Percentiles rank a stretch among this genome's conserved stretches.
These are phyloP conservation scores for Diadegma fenestrale DNA, from an alignment of 2,888 invertebrate genomes.

Conservation along the genomic window DNA sequence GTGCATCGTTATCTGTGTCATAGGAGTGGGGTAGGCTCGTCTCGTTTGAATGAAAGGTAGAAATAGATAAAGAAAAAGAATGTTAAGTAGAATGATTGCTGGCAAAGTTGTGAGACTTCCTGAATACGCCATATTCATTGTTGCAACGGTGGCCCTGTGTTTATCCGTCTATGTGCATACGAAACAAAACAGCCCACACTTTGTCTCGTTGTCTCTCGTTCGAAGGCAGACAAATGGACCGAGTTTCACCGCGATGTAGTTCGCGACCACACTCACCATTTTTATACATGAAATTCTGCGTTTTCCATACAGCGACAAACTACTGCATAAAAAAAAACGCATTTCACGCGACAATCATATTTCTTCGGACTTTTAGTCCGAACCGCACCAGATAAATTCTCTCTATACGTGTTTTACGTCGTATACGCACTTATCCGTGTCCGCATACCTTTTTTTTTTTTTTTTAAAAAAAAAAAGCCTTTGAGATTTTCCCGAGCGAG, in stretches of 20 bases:
- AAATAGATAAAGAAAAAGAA: conserved; percentile 42
- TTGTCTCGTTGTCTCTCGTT: conserved; percentile 62
- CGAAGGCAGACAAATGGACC: conserved; percentile 65
- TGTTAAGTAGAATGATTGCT: conserved; percentile 60
- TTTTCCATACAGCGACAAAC: background rate
- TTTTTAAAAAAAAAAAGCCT: conserved; percentile 42
- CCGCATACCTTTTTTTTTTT: conserved; percentile 25
- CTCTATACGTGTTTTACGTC: conserved; percentile 7
- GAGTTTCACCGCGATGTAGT: conserved; percentile 46
- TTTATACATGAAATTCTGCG: background rate
- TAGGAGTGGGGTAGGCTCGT: conserved; percentile 28
- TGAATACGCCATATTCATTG: conserved; percentile 44
- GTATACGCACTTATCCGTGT: conserved; percentile 38
- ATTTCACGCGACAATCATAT: conserved; percentile 16
- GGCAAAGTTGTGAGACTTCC: conserved; percentile 51
- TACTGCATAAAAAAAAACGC: background rate
- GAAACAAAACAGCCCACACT: conserved; percentile 59
- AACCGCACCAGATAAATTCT: conserved; percentile 35
- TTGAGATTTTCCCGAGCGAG: conserved; percentile 50
- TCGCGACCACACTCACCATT: conserved; percentile 1
- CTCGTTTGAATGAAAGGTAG: conserved; percentile 53
- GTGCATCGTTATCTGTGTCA: conserved; percentile 13
- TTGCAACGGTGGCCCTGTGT: conserved; percentile 30
- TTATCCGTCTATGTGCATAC: background rate
- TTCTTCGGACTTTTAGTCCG: conserved; percentile 42